Percentiles rank a stretch among this genome's conserved stretches.
Evolutionary conservation across 92 coral and sea anemone species (phyloP).

Genomic region (Galaxea fascicularis): DNA sequence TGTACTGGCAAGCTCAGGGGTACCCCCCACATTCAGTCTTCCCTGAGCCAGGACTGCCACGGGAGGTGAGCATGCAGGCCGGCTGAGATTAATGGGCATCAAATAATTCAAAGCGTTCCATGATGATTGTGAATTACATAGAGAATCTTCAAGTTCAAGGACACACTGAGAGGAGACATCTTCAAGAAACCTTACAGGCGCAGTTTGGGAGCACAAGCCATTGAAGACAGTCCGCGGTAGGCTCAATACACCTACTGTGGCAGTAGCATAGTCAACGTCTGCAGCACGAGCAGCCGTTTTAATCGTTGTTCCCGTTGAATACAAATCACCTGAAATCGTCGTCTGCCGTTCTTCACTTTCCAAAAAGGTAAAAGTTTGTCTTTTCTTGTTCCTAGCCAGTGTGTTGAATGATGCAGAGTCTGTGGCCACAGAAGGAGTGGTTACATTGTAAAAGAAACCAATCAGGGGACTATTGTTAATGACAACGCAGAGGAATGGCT

Average conservation of each 20-base stretch:
- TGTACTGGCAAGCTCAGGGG: slow-evolving; percentile 71
- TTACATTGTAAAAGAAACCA: slow-evolving; percentile 84
- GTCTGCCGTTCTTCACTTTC: slow-evolving; percentile 61
- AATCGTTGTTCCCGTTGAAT: slow-evolving; percentile 80
- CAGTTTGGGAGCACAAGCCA: slow-evolving; percentile 82
- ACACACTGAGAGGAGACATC: slow-evolving; percentile 78
- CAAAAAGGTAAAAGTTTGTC: slow-evolving; percentile 51
- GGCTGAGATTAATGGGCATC: slow-evolving; percentile 69
- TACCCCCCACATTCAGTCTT: slow-evolving; percentile 62
- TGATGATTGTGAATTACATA: slow-evolving; percentile 76
- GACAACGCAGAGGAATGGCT: slow-evolving; percentile 84
- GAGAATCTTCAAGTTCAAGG: slow-evolving; percentile 72
- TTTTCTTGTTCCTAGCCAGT: slow-evolving; percentile 51
- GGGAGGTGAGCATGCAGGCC: slow-evolving; percentile 78
- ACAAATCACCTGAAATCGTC: slow-evolving; percentile 57
- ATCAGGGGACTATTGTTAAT: slow-evolving; percentile 89
- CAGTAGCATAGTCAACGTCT: slow-evolving; percentile 70
- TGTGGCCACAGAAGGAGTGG: slow-evolving; percentile 69
- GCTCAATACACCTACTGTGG: slow-evolving; percentile 74
- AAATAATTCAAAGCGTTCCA: slow-evolving; percentile 88
- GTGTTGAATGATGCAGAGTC: slow-evolving; percentile 53
- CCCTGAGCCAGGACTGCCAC: slow-evolving; percentile 84
- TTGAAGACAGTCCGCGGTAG: slow-evolving; percentile 81
- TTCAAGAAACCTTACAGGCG: slow-evolving; percentile 84
- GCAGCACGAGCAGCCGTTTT: slow-evolving; percentile 81